phyloP scores from a whole-genome alignment of 2,888 invertebrate genomes.

The Drosophila paramelanica region DNA sequence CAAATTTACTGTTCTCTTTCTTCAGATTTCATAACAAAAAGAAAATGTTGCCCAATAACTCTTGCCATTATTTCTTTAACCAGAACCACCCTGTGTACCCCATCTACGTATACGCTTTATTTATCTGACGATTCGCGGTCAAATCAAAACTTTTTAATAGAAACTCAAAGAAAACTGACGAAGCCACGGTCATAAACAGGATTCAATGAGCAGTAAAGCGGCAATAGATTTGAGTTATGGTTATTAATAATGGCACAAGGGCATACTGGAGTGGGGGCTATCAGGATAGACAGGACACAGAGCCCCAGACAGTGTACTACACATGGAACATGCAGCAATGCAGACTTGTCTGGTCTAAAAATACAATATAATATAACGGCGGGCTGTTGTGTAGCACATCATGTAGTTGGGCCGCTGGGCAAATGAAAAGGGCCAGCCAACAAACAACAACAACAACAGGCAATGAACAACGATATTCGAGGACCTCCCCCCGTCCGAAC shows the following conservation, averaged over 20 bases:
- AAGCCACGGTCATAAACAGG: slow-evolving; percentile 60
- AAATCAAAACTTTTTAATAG: slow-evolving; percentile 53
- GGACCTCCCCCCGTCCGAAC: slow-evolving; percentile 20
- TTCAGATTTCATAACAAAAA: too few relatives aligned
- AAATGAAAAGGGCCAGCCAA: slow-evolving; percentile 49
- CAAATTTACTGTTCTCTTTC: too few relatives aligned
- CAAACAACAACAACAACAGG: slow-evolving; percentile 19
- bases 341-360: slow-evolving; percentile 72
- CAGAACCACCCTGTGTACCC: background rate
- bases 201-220: slow-evolving; percentile 78
- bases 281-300: slow-evolving; percentile 26
- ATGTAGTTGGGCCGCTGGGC: slow-evolving; percentile 34
- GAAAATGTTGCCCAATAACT: too few relatives aligned
- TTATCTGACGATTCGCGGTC: slow-evolving; percentile 34
- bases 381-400: slow-evolving; percentile 37
- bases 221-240: slow-evolving; percentile 82
- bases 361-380: slow-evolving; percentile 68
- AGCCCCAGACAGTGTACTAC: slow-evolving; percentile 21
- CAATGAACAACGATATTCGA: slow-evolving; percentile 59
- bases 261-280: slow-evolving; percentile 1
- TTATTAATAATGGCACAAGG: slow-evolving; percentile 75
- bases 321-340: slow-evolving; percentile 66
- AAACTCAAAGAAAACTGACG: slow-evolving; percentile 37
- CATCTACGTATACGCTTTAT: slow-evolving; percentile 6
- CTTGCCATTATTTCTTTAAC: background rate